Evolutionary conservation across 2,888 invertebrate species (phyloP).

Genomic region (Alloscopus bannaensis): DNA sequence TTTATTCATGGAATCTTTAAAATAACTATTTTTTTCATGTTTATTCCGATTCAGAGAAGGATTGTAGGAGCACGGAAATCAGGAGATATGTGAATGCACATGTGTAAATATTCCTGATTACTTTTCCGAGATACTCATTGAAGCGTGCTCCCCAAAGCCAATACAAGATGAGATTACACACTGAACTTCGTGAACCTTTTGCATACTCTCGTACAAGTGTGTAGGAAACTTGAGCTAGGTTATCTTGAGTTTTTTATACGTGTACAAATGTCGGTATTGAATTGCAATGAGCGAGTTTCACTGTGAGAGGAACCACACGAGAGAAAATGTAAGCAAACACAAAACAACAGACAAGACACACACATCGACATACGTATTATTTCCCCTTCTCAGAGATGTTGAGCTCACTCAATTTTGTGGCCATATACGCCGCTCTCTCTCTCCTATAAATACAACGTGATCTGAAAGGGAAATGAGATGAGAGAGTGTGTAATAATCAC

Average conservation of each 20-base stretch:
- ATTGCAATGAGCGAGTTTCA: too few species aligned
- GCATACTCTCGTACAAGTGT: not conserved
- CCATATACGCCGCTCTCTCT: too few species aligned
- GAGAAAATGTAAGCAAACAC: slow-evolving; percentile 27
- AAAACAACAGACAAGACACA: slow-evolving; percentile 13
- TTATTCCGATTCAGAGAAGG: too few species aligned
- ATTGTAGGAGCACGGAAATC: too few species aligned
- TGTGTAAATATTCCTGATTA: too few species aligned
- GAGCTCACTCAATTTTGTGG: slow-evolving; percentile 28
- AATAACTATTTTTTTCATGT: too few species aligned
- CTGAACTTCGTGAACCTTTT: not conserved
- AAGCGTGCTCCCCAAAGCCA: not conserved
- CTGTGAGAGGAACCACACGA: slow-evolving; percentile 21
- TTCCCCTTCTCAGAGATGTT: slow-evolving; percentile 27
- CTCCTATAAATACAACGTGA: slow-evolving; percentile 60
- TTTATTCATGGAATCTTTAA: too few species aligned
- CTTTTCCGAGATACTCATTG: too few species aligned
- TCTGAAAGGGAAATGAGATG: slow-evolving; percentile 59
- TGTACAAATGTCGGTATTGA: not conserved
- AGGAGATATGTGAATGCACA: too few species aligned
- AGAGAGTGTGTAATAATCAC: slow-evolving; percentile 59
- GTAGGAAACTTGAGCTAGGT: not conserved
- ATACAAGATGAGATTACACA: not conserved
- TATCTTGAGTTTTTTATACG: not conserved
- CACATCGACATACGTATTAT: slow-evolving; percentile 18